A percentile compares a stretch with the other conserved stretches of the same genome.
These are phyloP conservation scores for Triops cancriformis DNA, from an alignment of 1,140 invertebrate species.

Conservation along the genomic window DNA sequence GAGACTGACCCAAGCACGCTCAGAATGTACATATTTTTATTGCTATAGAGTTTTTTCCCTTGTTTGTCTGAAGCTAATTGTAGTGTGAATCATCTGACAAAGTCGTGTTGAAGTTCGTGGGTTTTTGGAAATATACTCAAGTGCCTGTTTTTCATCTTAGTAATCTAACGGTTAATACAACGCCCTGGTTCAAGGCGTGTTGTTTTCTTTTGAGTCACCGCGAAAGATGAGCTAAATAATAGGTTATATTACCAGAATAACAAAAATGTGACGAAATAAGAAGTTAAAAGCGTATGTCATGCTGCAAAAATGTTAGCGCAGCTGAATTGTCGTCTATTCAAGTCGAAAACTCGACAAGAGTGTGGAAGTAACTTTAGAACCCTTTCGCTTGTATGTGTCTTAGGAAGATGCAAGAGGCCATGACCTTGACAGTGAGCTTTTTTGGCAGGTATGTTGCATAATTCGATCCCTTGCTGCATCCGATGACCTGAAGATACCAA, in stretches of 20 bases:
- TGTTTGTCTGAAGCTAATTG: too few species aligned
- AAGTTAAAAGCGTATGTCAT: not conserved
- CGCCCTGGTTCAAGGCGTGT: not conserved
- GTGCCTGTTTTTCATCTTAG: not conserved
- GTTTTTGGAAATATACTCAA: not conserved
- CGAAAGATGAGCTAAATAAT: constrained; percentile 6
- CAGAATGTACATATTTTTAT: too few species aligned
- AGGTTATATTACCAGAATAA: not conserved
- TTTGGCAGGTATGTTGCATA: not conserved
- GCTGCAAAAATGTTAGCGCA: not conserved
- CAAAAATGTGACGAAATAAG: not conserved
- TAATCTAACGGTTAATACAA: not conserved
- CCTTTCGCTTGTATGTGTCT: not conserved
- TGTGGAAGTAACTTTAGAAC: not conserved
- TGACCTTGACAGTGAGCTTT: not conserved
- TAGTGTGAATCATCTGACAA: not conserved
- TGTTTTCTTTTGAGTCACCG: not conserved
- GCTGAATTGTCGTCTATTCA: not conserved
- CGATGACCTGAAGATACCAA: not conserved
- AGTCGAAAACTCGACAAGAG: not conserved
- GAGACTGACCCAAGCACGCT: not conserved
- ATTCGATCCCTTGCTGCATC: not conserved
- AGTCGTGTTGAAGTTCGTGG: not conserved
- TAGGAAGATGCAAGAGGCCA: not conserved
- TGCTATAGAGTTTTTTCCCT: too few species aligned